Conservation (phyloP, 2,888 invertebrate genomes). For the Cheilosia vernalis region DNA sequence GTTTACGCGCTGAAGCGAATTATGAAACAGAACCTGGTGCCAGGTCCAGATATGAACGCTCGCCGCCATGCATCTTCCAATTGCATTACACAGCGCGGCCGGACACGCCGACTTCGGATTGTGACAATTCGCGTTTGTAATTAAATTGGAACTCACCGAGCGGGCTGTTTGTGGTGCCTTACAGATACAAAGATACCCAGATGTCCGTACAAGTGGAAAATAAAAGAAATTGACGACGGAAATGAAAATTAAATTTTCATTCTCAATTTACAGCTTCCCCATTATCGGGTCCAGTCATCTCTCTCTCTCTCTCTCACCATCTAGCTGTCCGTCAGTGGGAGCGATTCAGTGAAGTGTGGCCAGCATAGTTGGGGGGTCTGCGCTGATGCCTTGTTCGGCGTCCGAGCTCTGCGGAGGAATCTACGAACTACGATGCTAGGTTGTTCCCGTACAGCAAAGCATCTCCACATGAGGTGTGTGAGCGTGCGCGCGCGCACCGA, state of each 20-base stretch:
- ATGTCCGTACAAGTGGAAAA: conserved; percentile 23
- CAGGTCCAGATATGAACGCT: conserved; percentile 50
- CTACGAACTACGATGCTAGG: conserved; percentile 40
- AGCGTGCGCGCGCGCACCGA: conserved; percentile 24
- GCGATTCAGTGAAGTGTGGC: conserved; percentile 55
- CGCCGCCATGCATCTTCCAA: conserved; percentile 57
- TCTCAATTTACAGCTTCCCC: conserved; percentile 64
- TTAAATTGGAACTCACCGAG: conserved; percentile 53
- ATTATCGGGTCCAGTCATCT: conserved; percentile 55
- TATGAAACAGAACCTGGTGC: conserved; percentile 68
- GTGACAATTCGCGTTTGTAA: conserved; percentile 67
- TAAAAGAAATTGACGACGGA: conserved; percentile 51
- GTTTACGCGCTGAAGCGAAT: conserved; percentile 67
- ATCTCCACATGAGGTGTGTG: conserved; percentile 54
- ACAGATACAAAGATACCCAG: conserved; percentile 42
- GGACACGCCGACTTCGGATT: conserved; percentile 58
- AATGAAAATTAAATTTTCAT: conserved; percentile 72
- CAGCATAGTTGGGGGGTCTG: conserved; percentile 51
- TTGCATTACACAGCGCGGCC: conserved; percentile 37
- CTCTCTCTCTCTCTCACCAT: conserved; percentile 38
- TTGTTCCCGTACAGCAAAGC: conserved; percentile 3
- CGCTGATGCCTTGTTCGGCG: neutral
- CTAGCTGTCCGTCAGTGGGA: conserved; percentile 51
- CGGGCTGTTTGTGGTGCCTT: conserved; percentile 34
- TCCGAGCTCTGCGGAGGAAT: conserved; percentile 44